These are phyloP conservation scores for Notospermus geniculatus DNA, from an alignment of 1,140 invertebrate genomes.

Conservation along the genomic window DNA sequence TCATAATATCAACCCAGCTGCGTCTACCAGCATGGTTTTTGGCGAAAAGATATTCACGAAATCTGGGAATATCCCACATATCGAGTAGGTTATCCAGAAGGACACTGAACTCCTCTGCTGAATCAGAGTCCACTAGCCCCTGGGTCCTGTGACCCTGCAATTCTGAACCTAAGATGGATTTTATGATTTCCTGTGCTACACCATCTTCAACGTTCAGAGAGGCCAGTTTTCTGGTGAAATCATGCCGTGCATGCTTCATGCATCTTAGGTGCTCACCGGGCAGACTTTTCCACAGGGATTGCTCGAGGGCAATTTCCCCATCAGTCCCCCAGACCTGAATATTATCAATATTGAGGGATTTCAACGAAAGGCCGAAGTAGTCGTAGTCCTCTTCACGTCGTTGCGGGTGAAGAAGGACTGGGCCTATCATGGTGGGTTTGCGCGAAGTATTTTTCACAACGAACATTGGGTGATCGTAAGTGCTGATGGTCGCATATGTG, in stretches of 20 bases:
- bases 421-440: neutral
- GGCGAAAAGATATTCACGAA: neutral
- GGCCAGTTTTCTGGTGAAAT: neutral
- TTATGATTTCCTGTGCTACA: neutral
- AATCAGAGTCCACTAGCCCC: slow-evolving; percentile 2
- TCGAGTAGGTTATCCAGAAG: neutral
- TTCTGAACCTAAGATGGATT: neutral
- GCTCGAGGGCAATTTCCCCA: neutral
- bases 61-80: neutral
- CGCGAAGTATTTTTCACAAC: neutral
- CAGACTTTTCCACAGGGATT: neutral
- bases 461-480: neutral
- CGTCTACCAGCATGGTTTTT: neutral
- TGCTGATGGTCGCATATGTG: neutral
- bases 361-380: neutral
- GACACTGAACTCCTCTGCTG: neutral
- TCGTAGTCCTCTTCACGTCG: neutral
- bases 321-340: neutral
- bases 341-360: neutral
- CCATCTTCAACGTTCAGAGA: neutral
- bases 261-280: neutral
- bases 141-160: neutral
- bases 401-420: neutral
- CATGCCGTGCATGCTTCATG: neutral
- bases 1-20: neutral